Base-by-base conservation (phyloP, 2,797 vertebrate species). In the Rhynchotus rufescens region DNA sequence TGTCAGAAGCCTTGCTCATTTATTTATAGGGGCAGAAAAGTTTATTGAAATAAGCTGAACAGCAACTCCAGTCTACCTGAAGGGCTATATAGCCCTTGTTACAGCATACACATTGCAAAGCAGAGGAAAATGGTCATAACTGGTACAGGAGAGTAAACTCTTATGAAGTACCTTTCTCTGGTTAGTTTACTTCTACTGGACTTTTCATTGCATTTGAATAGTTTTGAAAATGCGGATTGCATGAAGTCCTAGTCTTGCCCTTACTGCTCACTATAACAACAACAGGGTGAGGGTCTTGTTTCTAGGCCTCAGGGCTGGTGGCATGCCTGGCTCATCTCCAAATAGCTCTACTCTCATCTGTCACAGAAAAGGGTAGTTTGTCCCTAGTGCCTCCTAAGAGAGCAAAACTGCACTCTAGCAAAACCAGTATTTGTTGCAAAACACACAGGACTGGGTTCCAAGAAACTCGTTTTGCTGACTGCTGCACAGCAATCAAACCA, bases 391-490 rank as follows among this genome's bases (percentile, higher is more conserved):
- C n/a, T 85, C 14, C 15, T 69, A 34, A 25, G 56, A 88, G 80
- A 73, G 5, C 20, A 62, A 54, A 56, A 56, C 17, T 56, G 30
- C 54, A n/a, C 16, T n/a, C 54, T 2, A 23, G 9, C 13, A 56
- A 28, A 2, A 15, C n/a, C 47, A 22, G 20, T 30, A 0, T 14
- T 59, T 34, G 38, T 57, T 65, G 38, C 36, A 30, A 19, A 71
- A 45, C 5, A 9, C 10, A 1, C 0, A 8, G 52, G 54, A 15
- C 12, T n/a, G 59, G 34, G 14, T 66, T 12, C 36, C 1, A 0
- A 34, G 12, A 47, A 14, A 23, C 2, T 34, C 34, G 17, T 38
- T 72, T 45, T 32, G 38, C 23, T 26, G 20, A 17, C 20, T 83
- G 30, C 64, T 42, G 23, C 6, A 6, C 21, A 5, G 49, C 12